phyloP scores from a whole-genome alignment of 2,113 vertebrate genomes.

The Ochotona princeps region DNA sequence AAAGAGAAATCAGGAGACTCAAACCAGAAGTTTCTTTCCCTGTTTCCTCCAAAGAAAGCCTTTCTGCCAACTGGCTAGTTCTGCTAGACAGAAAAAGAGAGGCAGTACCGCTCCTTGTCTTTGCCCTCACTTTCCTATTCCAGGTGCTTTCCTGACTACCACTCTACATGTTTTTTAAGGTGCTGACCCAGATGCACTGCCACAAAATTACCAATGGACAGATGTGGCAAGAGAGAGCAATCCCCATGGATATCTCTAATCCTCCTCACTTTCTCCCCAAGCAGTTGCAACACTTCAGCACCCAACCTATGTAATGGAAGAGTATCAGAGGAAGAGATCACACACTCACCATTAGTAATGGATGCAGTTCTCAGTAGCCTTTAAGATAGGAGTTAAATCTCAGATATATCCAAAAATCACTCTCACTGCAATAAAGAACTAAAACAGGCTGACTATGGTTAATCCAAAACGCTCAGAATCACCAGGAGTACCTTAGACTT shows the following conservation, averaged over 20 bases:
- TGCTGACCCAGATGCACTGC: not conserved
- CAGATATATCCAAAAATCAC: not conserved
- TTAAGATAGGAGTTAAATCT: not conserved
- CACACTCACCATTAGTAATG: not conserved
- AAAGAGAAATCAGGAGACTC: not conserved
- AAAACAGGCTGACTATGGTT: too few relatives aligned
- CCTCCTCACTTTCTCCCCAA: not conserved
- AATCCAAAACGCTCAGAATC: too few relatives aligned
- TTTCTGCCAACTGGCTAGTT: not conserved
- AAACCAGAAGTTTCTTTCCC: not conserved
- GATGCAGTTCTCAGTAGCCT: not conserved
- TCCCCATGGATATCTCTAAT: not conserved
- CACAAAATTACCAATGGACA: not conserved
- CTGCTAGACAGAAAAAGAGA: not conserved
- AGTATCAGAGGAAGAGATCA: not conserved
- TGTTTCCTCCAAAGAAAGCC: not conserved
- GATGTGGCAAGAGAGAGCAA: not conserved
- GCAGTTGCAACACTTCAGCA: not conserved
- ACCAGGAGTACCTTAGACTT: too few relatives aligned
- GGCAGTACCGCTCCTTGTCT: not conserved
- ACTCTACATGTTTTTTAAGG: not conserved
- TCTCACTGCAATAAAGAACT: not conserved
- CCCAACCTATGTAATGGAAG: constrained; percentile 1
- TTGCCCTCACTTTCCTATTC: not conserved
- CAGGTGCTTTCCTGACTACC: not conserved